phyloP scores from a whole-genome alignment of 2,797 vertebrate genomes.

The Poecile montanus region DNA sequence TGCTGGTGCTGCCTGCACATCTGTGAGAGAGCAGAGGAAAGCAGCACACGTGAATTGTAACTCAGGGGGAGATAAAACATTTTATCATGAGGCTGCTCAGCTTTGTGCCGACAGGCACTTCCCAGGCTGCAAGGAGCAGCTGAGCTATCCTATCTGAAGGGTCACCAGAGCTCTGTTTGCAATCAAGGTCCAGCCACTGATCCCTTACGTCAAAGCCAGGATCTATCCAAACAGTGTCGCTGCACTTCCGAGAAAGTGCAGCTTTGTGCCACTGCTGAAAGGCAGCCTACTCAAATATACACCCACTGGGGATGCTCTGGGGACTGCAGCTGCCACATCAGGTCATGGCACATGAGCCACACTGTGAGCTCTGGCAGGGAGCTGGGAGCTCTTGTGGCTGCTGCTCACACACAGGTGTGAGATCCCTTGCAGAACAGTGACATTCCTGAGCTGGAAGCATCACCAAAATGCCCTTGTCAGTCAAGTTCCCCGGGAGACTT shows the following conservation, averaged over 20 bases:
- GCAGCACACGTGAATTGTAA: neutral
- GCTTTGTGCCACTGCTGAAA: neutral
- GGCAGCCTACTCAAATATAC: neutral
- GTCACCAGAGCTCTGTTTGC: slow-evolving; percentile 8
- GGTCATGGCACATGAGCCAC: fast-evolving
- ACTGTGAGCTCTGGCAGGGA: neutral
- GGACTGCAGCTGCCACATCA: neutral
- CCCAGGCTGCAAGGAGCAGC: neutral
- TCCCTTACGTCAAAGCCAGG: slow-evolving; percentile 7
- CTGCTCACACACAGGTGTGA: neutral
- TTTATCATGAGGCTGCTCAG: neutral
- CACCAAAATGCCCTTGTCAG: neutral
- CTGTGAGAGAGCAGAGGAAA: neutral
- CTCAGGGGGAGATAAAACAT: neutral
- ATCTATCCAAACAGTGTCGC: neutral
- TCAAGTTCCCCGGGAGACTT: neutral
- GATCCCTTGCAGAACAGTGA: neutral
- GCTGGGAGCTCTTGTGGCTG: neutral
- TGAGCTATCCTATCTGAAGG: neutral
- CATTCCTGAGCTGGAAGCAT: neutral
- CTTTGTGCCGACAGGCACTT: neutral
- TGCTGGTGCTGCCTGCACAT: neutral
- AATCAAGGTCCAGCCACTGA: neutral
- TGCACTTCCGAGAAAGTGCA: neutral
- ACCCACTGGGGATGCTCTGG: neutral